A percentile compares a stretch with the other conserved stretches of the same genome.
phyloP scores from a whole-genome alignment of 2,888 invertebrate genomes.

The Aphidius colemani region DNA sequence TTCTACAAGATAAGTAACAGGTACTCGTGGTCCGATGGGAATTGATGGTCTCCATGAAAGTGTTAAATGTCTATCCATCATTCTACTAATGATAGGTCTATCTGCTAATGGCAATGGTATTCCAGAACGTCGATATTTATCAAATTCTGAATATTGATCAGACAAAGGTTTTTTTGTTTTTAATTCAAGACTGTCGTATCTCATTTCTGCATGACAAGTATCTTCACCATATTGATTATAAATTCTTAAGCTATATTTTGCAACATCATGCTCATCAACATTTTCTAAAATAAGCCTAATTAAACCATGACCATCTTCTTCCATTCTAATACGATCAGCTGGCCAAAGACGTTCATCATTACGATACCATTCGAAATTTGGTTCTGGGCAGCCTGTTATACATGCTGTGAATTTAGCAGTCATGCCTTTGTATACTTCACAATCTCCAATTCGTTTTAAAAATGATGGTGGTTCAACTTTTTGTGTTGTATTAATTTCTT shows the following conservation, averaged over 20 bases:
- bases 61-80: constrained; percentile 87
- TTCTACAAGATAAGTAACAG: constrained; percentile 94
- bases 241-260: constrained; percentile 81
- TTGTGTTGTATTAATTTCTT: constrained; percentile 76
- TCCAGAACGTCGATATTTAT: constrained; percentile 81
- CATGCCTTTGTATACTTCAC: constrained; percentile 85
- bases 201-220: constrained; percentile 76
- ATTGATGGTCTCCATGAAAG: constrained; percentile 94
- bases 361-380: constrained; percentile 85
- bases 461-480: constrained; percentile 85
- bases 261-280: constrained; percentile 80
- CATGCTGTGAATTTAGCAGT: constrained; percentile 93
- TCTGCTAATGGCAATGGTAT: constrained; percentile 88
- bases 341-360: constrained; percentile 80
- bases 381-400: constrained; percentile 84
- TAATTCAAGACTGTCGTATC: constrained; percentile 77
- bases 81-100: constrained; percentile 88
- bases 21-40: constrained; percentile 82
- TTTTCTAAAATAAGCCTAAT: constrained; percentile 80
- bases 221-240: constrained; percentile 86
- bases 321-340: constrained; percentile 80
- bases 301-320: constrained; percentile 81
- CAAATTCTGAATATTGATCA: constrained; percentile 84
- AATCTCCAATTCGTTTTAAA: constrained; percentile 87
- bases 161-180: constrained; percentile 70